These are phyloP conservation scores for Thyatira batis DNA, from an alignment of 2,888 invertebrate genomes.

Conservation along the genomic window DNA sequence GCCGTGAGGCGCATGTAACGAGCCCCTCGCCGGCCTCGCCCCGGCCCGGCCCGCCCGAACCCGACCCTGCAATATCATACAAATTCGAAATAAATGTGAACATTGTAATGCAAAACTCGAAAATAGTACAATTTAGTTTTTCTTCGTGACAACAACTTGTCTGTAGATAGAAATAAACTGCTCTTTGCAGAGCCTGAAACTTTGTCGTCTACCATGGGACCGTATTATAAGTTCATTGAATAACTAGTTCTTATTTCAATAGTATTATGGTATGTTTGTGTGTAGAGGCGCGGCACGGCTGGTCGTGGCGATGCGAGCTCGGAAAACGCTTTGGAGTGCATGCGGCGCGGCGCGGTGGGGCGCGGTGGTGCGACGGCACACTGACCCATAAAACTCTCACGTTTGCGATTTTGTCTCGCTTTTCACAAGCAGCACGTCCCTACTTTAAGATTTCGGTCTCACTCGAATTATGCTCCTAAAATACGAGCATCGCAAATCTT, in stretches of 20 bases:
- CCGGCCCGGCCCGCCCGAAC: background rate
- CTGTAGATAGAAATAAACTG: constrained; percentile 14
- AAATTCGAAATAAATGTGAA: background rate
- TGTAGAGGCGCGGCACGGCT: background rate
- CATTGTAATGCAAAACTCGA: constrained; percentile 8
- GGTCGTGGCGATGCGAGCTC: background rate
- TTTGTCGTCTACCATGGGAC: constrained; percentile 3
- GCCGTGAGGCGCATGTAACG: background rate
- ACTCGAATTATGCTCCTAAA: background rate
- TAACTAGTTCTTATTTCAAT: background rate
- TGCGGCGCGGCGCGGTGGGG: background rate
- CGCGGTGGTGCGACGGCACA: constrained; percentile 13
- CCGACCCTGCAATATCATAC: background rate
- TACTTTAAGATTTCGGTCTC: constrained; percentile 4
- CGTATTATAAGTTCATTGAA: background rate
- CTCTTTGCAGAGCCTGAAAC: constrained; percentile 10
- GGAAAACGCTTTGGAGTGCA: constrained; percentile 1
- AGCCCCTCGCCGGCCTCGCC: background rate
- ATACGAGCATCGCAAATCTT: background rate
- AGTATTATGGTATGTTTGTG: background rate
- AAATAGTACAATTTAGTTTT: constrained; percentile 9
- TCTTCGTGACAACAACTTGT: constrained; percentile 7
- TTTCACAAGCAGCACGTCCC: constrained; percentile 7
- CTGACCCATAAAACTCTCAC: constrained; percentile 28
- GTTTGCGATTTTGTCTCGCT: constrained; percentile 23